phyloP scores from a whole-genome alignment of 1,140 invertebrate species.

The Lepidurus packardi region DNA sequence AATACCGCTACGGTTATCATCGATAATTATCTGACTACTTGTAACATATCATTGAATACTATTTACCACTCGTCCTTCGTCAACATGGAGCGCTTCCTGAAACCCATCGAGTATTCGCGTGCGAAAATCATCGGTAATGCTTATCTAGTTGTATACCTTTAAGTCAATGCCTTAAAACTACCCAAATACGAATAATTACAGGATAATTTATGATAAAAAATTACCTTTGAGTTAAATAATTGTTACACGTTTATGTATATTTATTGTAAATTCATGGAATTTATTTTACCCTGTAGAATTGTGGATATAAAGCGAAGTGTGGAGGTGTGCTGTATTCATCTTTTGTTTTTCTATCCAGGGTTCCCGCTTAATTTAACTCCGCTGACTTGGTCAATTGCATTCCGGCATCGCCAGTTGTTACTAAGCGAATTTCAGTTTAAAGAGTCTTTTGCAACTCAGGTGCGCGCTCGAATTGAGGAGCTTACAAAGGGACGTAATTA shows the following conservation, averaged over 20 bases:
- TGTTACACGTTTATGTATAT: too few relatives aligned
- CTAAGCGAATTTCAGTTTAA: neutral
- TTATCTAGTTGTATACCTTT: too few relatives aligned
- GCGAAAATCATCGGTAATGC: neutral
- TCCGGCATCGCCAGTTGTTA: neutral
- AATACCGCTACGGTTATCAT: neutral
- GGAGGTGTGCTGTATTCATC: too few relatives aligned
- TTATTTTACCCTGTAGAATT: too few relatives aligned
- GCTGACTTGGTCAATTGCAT: neutral
- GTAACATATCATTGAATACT: neutral
- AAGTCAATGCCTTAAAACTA: too few relatives aligned
- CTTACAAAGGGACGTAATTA: neutral
- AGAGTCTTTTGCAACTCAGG: neutral
- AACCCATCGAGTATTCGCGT: neutral
- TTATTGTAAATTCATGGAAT: too few relatives aligned
- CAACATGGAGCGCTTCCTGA: neutral
- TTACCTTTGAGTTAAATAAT: too few relatives aligned
- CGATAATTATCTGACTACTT: neutral
- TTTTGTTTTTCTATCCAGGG: neutral
- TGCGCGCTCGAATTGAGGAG: neutral
- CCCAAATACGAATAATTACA: too few relatives aligned
- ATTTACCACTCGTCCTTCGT: neutral
- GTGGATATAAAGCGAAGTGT: too few relatives aligned
- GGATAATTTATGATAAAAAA: neutral
- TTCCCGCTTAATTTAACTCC: neutral